A percentile compares a stretch with the other conserved stretches of the same genome.
Conservation (phyloP, 2,113 vertebrate species). For the Formicarius rufipectus region DNA sequence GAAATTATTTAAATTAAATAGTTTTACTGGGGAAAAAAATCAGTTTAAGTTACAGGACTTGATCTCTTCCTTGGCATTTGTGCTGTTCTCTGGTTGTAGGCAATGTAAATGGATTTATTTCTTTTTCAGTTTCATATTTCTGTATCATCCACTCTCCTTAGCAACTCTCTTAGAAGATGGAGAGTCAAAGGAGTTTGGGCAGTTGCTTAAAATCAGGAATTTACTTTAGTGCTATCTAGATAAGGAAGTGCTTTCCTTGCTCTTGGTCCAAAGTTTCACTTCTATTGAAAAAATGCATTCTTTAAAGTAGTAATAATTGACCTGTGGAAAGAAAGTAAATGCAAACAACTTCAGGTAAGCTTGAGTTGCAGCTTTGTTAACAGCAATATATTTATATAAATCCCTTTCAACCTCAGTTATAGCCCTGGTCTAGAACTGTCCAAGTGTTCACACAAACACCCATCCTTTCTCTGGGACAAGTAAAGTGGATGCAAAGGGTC, state of each 20-base stretch:
- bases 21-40: not conserved
- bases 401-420: not conserved
- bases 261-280: not conserved
- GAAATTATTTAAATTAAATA: not conserved
- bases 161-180: not conserved
- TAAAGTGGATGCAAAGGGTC: not conserved
- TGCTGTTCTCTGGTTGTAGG: not conserved
- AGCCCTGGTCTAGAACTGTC: not conserved
- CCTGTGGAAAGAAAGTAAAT: not conserved
- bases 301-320: not conserved
- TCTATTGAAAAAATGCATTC: not conserved
- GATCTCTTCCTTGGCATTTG: not conserved
- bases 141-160: not conserved
- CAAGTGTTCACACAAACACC: not conserved
- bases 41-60: not conserved
- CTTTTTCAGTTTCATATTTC: not conserved
- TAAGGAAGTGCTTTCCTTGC: not conserved
- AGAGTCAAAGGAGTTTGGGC: not conserved
- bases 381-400: not conserved
- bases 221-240: not conserved
- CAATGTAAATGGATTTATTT: not conserved
- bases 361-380: constrained; percentile 5
- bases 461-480: not conserved
- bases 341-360: not conserved
- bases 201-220: not conserved